Base-by-base conservation (phyloP, 2,113 vertebrate genomes). In the Oncorhynchus nerka region DNA sequence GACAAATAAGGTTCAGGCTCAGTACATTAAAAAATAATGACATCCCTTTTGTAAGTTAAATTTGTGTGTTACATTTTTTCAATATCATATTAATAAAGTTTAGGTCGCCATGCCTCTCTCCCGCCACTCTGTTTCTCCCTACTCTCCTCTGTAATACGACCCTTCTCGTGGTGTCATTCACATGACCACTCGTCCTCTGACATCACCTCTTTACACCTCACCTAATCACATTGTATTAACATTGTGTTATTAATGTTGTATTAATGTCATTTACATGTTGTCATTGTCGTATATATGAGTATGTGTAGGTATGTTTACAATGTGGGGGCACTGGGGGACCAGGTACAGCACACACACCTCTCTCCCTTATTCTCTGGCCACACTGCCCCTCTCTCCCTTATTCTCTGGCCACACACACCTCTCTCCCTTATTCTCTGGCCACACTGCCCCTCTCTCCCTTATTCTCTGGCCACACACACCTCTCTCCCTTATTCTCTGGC, bases 321-420 rank as follows among this genome's bases (percentile, higher is more conserved):
- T 75, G 81, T 81, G 72, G 86, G 73, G 91, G 90, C 87, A 86
- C 89, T 88, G 78, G 84, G 80, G 84, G 86, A n/a, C 49, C 62
- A 62, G 78, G 75, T 81, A 77, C 73, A 77, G 76, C 77, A 79
- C 48, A 22, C 16, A 45, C 15, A 22, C 6, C 34, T 34, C 34
- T 7, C 6, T 7, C 32, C 32, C 6, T 34, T 6, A 6, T 34
- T 34, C 32, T 34, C 32, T 34, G 32, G 1, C 5, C 32, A 32
- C 32, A 61, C 16, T 59, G 39, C 67, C 45, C n/a, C 51, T 39
- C 57, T 34, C 57, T 51, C 20, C 5, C 48, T 68, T 12, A n/a
- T 9, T 61, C 62, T 67, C 49, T 5, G 39, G 3, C 59, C 32
- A n/a, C n/a, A n/a, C n/a, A n/a, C n/a, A n/a, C 1, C 32, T 32